Evolutionary conservation across 2,113 vertebrate species (phyloP).

Genomic region (Neodon shergylaensis): DNA sequence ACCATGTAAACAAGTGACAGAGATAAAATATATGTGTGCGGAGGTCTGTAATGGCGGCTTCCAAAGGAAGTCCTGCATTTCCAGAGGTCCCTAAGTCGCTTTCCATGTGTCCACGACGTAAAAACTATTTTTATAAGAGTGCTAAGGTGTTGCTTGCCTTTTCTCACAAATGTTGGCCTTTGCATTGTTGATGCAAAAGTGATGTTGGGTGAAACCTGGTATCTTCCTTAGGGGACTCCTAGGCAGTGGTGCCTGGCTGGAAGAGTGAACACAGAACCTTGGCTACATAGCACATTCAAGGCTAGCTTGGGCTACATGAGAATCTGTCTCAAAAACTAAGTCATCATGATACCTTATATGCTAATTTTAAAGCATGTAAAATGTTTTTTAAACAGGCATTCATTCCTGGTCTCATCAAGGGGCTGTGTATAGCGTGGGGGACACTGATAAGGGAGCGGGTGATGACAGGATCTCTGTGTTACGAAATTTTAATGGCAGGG

Average conservation of each 20-base stretch:
- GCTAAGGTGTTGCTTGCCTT: background rate
- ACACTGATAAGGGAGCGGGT: too few species aligned
- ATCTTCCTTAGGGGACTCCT: background rate
- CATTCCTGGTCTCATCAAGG: background rate
- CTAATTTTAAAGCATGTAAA: background rate
- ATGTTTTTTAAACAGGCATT: background rate
- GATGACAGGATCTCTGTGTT: background rate
- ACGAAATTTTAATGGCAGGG: background rate
- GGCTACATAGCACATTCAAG: background rate
- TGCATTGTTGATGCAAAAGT: background rate
- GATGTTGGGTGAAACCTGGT: background rate
- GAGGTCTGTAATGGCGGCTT: background rate
- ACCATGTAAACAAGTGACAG: background rate
- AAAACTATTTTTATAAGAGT: constrained; percentile 24
- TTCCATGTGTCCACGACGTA: background rate
- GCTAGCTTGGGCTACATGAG: background rate
- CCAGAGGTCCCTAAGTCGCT: background rate
- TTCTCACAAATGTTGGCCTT: background rate
- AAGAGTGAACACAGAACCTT: background rate
- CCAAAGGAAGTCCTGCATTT: background rate
- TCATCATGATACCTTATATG: background rate
- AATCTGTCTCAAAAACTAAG: background rate
- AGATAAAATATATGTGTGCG: background rate
- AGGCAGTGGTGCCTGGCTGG: background rate
- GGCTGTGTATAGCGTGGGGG: background rate